phyloP scores from a whole-genome alignment of 2,113 vertebrate species.

The Grammomys surdaster region DNA sequence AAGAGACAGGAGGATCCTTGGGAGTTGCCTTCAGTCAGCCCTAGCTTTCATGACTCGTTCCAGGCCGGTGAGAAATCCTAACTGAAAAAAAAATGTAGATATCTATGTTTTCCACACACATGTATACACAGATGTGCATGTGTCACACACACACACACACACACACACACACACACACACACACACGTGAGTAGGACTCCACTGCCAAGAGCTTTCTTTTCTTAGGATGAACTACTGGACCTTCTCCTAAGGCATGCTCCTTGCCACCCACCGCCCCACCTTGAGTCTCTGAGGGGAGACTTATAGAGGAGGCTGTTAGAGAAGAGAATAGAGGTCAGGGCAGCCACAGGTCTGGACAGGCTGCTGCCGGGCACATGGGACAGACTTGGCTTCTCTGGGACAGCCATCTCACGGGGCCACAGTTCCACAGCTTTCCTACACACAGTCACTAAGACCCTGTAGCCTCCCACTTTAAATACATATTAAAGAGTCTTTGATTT shows the following conservation, averaged over 20 bases:
- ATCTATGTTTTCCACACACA: background rate
- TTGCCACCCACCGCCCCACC: background rate
- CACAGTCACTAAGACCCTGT: background rate
- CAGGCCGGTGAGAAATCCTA: background rate
- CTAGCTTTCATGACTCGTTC: too few species aligned
- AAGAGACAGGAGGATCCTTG: too few species aligned
- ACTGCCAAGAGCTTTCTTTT: background rate
- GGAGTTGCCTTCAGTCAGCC: too few species aligned
- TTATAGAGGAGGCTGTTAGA: background rate
- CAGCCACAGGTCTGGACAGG: background rate
- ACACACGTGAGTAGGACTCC: background rate
- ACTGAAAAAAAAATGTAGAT: background rate
- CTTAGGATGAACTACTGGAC: background rate
- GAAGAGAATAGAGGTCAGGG: background rate
- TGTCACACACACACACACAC: background rate
- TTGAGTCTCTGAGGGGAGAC: background rate
- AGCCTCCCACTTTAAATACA: background rate
- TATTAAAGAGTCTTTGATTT: slow-evolving; percentile 26
- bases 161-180: background rate
- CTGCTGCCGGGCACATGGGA: too few species aligned
- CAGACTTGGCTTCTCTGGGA: background rate
- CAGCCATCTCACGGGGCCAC: too few species aligned
- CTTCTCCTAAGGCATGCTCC: background rate
- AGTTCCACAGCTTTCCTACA: background rate
- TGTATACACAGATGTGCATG: background rate